These are phyloP conservation scores for Chinchilla lanigera DNA, from an alignment of 2,113 vertebrate genomes.

Conservation along the genomic window DNA sequence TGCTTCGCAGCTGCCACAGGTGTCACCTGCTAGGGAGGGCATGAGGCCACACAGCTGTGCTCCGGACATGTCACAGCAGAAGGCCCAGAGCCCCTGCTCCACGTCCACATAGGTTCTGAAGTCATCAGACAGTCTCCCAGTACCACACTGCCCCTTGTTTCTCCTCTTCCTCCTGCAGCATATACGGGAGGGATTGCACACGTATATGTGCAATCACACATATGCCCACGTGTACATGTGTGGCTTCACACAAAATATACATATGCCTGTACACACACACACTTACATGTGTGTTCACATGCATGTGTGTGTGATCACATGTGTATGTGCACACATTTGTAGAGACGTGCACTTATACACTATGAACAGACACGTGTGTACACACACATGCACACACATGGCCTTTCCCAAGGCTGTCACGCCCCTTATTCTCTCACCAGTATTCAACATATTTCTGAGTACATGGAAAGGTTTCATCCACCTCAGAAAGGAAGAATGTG, in stretches of 20 bases:
- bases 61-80: rapidly evolving
- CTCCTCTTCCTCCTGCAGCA: background rate
- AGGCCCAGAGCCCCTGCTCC: rapidly evolving
- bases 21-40: rapidly evolving
- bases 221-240: rapidly evolving
- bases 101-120: rapidly evolving
- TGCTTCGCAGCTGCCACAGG: too few relatives aligned
- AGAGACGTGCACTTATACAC: background rate
- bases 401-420: background rate
- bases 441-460: rapidly evolving
- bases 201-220: rapidly evolving
- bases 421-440: too few relatives aligned
- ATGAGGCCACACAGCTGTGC: rapidly evolving
- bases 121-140: background rate
- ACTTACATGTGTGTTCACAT: background rate
- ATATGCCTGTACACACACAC: rapidly evolving
- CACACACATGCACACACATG: background rate
- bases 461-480: background rate
- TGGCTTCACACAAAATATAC: background rate
- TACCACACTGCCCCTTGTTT: rapidly evolving
- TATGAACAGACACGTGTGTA: too few relatives aligned
- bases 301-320: background rate
- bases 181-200: too few relatives aligned
- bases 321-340: background rate
- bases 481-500: background rate